Base-by-base conservation (phyloP, 2,113 vertebrate species). In the Elachura formosa region DNA sequence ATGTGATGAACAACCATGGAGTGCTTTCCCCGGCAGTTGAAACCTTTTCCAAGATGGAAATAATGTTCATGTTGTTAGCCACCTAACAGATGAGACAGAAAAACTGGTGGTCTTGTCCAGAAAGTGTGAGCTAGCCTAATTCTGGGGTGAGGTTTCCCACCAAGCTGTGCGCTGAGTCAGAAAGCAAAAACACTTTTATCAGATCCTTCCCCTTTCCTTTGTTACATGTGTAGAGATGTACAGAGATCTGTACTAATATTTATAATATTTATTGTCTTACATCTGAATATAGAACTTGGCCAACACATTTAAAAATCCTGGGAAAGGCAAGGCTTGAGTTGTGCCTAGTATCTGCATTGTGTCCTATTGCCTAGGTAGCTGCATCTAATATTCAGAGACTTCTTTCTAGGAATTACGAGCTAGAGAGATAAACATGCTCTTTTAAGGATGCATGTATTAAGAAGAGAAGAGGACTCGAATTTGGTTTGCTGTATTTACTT, bases 301-400 rank as follows among this genome's bases (percentile, higher is more conserved):
- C 45, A 52, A 67, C 22, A 52, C 7, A 33, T 55, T 33, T 14
- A 62, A 76, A 19, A 43, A 45, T 18, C 15, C 5, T 28, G 67
- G 38, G 28, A 61, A 84, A 90, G 25, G 31, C 31, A 19, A 85
- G 43, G 58, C 46, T 67, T 81, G 58, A 18, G 16, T 72, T 95
- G 55, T 83, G 59, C 16, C 5, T 6, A 61, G 46, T 26, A 22
- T 80, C 74, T 93, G 36, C 66, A 0, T 87, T 76, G 81, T 26
- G 26, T 36, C 5, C 52, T 33, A 94, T 96, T 96, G 58, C 94
- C 94, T 85, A 87, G 91, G 94, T 62, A 93, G 86, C 87, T 45
- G 14, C 46, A 80, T 79, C 79, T 87, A 84, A 90, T 78, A 83
- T 86, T 46, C 63, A 74, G 31, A 31, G 54, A 33, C 82, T 87